phyloP scores from a whole-genome alignment of 2,888 invertebrate genomes.

The Dorcus hopei region DNA sequence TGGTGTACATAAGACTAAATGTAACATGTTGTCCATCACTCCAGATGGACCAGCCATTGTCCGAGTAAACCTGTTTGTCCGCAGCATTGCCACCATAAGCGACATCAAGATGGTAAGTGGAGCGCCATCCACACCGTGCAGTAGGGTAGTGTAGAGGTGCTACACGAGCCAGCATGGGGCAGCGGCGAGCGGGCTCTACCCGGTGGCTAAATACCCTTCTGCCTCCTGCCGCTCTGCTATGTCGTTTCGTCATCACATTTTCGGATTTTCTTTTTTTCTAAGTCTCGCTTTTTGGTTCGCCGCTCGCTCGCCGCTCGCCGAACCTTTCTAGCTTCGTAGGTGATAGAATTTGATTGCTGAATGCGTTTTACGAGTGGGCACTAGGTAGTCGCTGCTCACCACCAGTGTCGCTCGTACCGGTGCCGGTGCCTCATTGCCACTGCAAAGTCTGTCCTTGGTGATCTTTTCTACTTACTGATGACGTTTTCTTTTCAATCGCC shows the following conservation, averaged over 20 bases:
- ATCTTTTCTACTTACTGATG: constrained; percentile 33
- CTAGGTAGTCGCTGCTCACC: constrained; percentile 29
- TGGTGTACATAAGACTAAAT: constrained; percentile 41
- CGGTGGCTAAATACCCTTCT: constrained; percentile 13
- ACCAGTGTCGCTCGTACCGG: constrained; percentile 24
- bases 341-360: constrained; percentile 45
- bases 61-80: constrained; percentile 95
- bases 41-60: constrained; percentile 96
- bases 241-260: neutral
- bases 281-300: constrained; percentile 1
- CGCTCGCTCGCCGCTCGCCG: constrained; percentile 30
- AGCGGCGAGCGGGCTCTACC: constrained; percentile 32
- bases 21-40: constrained; percentile 46
- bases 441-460: constrained; percentile 7
- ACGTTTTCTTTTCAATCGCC: constrained; percentile 49
- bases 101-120: constrained; percentile 99
- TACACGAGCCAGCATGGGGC: constrained; percentile 45
- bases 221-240: neutral
- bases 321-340: constrained; percentile 44
- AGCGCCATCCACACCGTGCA: constrained; percentile 36
- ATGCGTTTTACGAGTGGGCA: constrained; percentile 38
- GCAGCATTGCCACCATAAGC: constrained; percentile 97
- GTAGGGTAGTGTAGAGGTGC: constrained; percentile 46
- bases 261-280: neutral
- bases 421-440: constrained; percentile 28